Conservation (phyloP, 2,113 vertebrate genomes). For the Sinocyclocheilus rhinocerous region DNA sequence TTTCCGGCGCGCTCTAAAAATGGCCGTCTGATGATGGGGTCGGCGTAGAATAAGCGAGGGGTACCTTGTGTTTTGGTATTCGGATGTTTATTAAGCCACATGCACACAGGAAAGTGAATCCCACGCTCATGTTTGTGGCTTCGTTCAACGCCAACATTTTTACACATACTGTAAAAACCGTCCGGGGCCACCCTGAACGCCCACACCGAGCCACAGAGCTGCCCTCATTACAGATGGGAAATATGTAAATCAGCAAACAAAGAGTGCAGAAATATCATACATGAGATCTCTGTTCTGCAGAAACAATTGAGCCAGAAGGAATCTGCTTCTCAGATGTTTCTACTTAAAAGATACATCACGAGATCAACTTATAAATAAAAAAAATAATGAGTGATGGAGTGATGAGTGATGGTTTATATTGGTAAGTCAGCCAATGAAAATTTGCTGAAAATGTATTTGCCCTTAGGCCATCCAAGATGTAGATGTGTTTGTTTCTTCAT, state of each 20-base stretch:
- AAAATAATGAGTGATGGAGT: no score
- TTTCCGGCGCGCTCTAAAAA: slow-evolving; percentile 72
- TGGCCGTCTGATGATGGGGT: slow-evolving; percentile 69
- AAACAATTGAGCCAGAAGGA: neutral
- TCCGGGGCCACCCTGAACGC: neutral
- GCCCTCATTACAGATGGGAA: slow-evolving; percentile 13
- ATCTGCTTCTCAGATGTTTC: neutral
- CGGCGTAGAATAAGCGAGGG: slow-evolving; percentile 51
- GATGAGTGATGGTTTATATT: no score
- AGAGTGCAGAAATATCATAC: neutral
- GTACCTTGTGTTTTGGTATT: slow-evolving; percentile 39
- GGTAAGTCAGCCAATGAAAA: no score
- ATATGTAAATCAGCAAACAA: neutral
- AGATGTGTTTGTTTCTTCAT: no score
- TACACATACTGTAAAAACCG: slow-evolving; percentile 25
- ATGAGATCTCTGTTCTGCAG: neutral
- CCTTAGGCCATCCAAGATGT: no score
- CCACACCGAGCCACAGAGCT: slow-evolving; percentile 9
- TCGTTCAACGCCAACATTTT: slow-evolving; percentile 19
- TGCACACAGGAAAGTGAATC: slow-evolving; percentile 34
- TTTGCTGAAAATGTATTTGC: no score
- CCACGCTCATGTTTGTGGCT: slow-evolving; percentile 36
- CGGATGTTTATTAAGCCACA: slow-evolving; percentile 44
- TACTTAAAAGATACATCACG: neutral
- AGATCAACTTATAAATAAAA: no score